Conservation (phyloP, 2,888 invertebrate genomes). For the Drosophila ochracea region DNA sequence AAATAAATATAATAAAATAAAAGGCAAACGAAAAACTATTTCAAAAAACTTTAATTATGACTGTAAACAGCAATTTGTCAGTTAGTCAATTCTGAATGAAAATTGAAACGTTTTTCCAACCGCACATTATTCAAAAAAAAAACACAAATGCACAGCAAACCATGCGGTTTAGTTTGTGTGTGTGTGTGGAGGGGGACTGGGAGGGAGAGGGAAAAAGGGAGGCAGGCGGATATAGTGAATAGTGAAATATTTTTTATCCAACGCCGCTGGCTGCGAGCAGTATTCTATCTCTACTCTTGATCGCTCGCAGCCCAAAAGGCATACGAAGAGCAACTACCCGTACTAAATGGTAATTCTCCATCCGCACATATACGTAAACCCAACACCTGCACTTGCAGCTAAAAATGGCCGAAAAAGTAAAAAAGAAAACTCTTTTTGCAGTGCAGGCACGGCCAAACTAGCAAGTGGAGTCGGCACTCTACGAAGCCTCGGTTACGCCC, state of each 20-base stretch:
- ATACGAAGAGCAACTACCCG: conserved; percentile 13
- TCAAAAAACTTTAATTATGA: not conserved
- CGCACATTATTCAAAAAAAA: conserved; percentile 30
- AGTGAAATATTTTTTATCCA: conserved; percentile 6
- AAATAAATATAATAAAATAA: not conserved
- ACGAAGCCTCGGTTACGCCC: not conserved
- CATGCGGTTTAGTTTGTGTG: conserved; percentile 3
- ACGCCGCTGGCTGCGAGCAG: conserved; percentile 18
- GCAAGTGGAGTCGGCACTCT: conserved; percentile 15
- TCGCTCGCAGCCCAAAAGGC: conserved; percentile 27
- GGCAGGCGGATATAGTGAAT: not conserved
- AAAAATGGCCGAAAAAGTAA: conserved; percentile 18
- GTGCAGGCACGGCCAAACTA: conserved; percentile 32
- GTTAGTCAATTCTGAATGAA: conserved; percentile 21
- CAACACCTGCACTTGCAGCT: conserved; percentile 36
- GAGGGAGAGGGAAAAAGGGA: not conserved
- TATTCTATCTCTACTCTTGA: conserved; percentile 19
- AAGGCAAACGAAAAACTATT: not conserved
- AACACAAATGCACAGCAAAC: not conserved
- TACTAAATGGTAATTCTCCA: conserved; percentile 2
- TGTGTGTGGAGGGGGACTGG: not conserved
- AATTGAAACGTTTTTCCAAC: conserved; percentile 32
- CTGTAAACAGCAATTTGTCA: conserved; percentile 10
- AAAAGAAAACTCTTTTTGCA: not conserved
- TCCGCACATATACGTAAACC: conserved; percentile 22